Percentiles rank a stretch among this genome's conserved stretches.
Evolutionary conservation across 2,113 vertebrate genomes (phyloP).

Genomic region (Pelmatolapia mariae): DNA sequence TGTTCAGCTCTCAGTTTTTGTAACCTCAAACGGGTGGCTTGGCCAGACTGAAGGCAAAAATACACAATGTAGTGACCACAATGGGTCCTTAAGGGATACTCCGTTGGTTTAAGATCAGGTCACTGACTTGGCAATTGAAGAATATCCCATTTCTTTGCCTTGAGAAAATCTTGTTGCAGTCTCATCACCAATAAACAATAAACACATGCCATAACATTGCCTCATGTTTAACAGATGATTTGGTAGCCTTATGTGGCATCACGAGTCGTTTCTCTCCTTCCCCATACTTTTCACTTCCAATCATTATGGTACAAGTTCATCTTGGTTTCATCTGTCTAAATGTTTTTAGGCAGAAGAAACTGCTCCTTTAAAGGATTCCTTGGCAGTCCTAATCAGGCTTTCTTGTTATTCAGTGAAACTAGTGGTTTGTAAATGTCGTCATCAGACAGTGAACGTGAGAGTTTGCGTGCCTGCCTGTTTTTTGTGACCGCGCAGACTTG

Average conservation of each 20-base stretch:
- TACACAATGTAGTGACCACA: not conserved
- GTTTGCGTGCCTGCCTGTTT: no score
- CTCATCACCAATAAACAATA: not conserved
- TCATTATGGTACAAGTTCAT: not conserved
- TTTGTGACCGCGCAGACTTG: no score
- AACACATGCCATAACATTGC: not conserved
- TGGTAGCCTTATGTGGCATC: not conserved
- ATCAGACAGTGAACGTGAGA: no score
- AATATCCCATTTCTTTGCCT: not conserved
- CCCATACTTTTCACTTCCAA: not conserved
- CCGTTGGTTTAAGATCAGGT: not conserved
- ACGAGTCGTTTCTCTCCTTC: not conserved
- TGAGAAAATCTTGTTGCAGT: not conserved
- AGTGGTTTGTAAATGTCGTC: not conserved
- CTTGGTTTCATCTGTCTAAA: not conserved
- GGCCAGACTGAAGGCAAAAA: not conserved
- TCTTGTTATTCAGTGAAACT: not conserved
- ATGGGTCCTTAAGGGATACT: not conserved
- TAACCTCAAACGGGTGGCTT: not conserved
- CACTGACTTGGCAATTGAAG: not conserved
- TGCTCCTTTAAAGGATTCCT: not conserved
- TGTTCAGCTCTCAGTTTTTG: not conserved
- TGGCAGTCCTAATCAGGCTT: not conserved
- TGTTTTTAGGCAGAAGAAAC: not conserved
- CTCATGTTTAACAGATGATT: not conserved